A percentile compares a stretch with the other conserved stretches of the same genome.
phyloP scores from a whole-genome alignment of 2,113 vertebrate genomes.

The Cyanocitta stelleri region DNA sequence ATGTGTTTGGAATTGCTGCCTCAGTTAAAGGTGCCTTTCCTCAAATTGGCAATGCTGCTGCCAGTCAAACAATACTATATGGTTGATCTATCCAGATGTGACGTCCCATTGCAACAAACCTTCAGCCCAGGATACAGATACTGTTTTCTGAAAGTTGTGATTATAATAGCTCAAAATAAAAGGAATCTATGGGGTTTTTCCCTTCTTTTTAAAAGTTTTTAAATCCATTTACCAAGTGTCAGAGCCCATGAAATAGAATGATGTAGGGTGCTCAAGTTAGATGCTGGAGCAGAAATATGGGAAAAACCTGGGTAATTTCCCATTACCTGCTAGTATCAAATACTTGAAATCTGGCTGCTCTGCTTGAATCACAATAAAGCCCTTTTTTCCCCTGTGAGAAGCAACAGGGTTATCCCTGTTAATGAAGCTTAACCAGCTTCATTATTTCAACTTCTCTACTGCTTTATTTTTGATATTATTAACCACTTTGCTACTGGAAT shows the following conservation, averaged over 20 bases:
- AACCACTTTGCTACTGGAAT: background rate
- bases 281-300: constrained; percentile 34
- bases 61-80: background rate
- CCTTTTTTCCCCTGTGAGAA: constrained; percentile 22
- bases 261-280: constrained; percentile 33
- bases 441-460: background rate
- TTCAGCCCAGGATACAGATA: background rate
- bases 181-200: background rate
- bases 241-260: constrained; percentile 44
- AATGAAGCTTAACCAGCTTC: constrained; percentile 23
- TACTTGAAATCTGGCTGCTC: constrained; percentile 45
- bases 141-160: constrained; percentile 34
- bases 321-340: constrained; percentile 51
- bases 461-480: constrained; percentile 17
- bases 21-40: background rate
- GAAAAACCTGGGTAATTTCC: constrained; percentile 55
- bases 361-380: constrained; percentile 53
- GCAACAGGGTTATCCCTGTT: background rate
- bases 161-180: constrained; percentile 25
- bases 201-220: constrained; percentile 22
- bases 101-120: background rate
- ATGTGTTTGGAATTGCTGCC: background rate
- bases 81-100: constrained; percentile 34
- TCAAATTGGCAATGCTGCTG: background rate
- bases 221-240: constrained; percentile 45